These are phyloP conservation scores for Psittacara wagleri DNA, from an alignment of 2,113 vertebrate species.

Conservation along the genomic window DNA sequence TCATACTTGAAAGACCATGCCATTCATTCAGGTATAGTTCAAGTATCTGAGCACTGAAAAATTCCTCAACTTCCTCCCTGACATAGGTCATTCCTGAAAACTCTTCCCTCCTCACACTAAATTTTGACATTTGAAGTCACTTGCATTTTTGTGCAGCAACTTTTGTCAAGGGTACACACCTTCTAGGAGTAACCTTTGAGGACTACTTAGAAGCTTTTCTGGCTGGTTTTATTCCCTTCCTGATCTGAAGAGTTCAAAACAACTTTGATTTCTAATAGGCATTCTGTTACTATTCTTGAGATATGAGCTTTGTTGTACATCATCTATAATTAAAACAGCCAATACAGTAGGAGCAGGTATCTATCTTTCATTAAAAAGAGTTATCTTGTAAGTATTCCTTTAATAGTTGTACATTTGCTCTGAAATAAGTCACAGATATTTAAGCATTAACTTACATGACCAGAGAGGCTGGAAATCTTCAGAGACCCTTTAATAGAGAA, in stretches of 20 bases:
- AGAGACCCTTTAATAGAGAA: neutral
- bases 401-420: neutral
- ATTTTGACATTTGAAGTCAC: neutral
- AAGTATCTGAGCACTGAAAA: neutral
- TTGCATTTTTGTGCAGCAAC: neutral
- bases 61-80: neutral
- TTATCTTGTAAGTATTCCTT: slow-evolving; percentile 12
- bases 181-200: neutral
- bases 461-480: neutral
- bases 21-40: neutral
- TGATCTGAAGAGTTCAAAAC: neutral
- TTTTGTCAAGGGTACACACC: neutral
- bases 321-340: slow-evolving; percentile 16
- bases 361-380: neutral
- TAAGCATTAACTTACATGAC: neutral
- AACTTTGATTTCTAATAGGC: neutral
- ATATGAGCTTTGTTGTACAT: neutral
- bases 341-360: neutral
- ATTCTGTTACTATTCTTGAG: neutral
- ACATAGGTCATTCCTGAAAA: neutral
- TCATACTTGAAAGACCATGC: neutral
- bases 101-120: neutral
- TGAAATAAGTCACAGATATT: slow-evolving; percentile 2
- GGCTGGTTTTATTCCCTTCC: neutral
- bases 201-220: neutral